Evolutionary conservation across 2,888 invertebrate species (phyloP).

Genomic region (Lasioglossum malachurum): DNA sequence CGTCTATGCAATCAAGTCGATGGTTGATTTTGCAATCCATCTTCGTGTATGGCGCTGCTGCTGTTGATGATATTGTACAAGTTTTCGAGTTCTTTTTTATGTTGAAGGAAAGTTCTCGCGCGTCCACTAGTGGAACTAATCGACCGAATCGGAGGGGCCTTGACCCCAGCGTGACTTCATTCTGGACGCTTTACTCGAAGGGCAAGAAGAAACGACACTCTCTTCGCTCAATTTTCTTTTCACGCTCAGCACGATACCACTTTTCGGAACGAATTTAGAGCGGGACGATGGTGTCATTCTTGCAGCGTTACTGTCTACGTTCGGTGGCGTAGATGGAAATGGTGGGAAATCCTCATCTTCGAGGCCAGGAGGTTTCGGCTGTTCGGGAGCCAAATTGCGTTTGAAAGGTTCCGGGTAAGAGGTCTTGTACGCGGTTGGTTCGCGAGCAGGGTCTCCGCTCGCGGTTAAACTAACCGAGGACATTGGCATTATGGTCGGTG

Average conservation of each 20-base stretch:
- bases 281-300: slow-evolving; percentile 47
- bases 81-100: background rate
- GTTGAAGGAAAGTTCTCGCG: background rate
- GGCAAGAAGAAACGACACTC: slow-evolving; percentile 16
- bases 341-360: slow-evolving; percentile 80
- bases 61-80: background rate
- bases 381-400: slow-evolving; percentile 70
- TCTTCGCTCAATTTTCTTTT: slow-evolving; percentile 78
- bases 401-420: slow-evolving; percentile 59
- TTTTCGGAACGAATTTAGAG: slow-evolving; percentile 76
- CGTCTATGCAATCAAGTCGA: background rate
- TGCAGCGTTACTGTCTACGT: slow-evolving; percentile 40
- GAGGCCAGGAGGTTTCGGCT: slow-evolving; percentile 81
- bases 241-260: slow-evolving; percentile 78
- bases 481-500: slow-evolving; percentile 19
- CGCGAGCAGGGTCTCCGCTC: slow-evolving; percentile 20
- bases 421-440: slow-evolving; percentile 32
- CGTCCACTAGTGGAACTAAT: background rate
- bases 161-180: slow-evolving; percentile 82
- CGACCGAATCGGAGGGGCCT: slow-evolving; percentile 74
- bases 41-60: background rate
- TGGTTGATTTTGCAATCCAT: background rate
- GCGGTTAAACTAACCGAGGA: slow-evolving; percentile 11
- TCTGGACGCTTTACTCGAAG: slow-evolving; percentile 74
- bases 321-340: slow-evolving; percentile 72